Percentiles rank a stretch among this genome's conserved stretches.
Evolutionary conservation across 1,140 invertebrate species (phyloP).

Genomic region (Lepidotrigona ventralis): DNA sequence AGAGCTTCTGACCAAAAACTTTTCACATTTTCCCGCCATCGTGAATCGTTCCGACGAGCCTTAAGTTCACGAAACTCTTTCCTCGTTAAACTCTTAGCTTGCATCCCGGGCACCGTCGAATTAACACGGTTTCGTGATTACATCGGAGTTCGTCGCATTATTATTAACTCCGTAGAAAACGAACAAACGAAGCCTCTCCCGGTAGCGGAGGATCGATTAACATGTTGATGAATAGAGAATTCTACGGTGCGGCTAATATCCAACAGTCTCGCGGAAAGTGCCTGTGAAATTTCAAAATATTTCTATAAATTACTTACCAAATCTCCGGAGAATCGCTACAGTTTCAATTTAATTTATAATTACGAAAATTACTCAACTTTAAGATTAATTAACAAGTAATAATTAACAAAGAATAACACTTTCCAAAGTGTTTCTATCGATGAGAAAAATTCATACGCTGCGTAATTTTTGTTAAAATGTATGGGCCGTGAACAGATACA

Average conservation of each 20-base stretch:
- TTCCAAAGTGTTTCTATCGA: too few relatives aligned
- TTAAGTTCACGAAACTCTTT: constrained; percentile 48
- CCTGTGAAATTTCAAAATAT: background rate
- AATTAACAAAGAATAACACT: too few relatives aligned
- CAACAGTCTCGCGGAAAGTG: background rate
- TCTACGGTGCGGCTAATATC: background rate
- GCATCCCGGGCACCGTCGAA: constrained; percentile 42
- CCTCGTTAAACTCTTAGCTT: constrained; percentile 55
- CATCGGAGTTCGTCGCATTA: constrained; percentile 54
- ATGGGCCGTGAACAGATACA: too few relatives aligned
- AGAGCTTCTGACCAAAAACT: constrained; percentile 50
- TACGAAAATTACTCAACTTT: too few relatives aligned
- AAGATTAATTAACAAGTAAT: too few relatives aligned
- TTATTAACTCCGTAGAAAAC: constrained; percentile 50
- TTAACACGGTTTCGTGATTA: constrained; percentile 62
- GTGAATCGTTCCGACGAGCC: constrained; percentile 43
- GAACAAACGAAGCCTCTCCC: constrained; percentile 14
- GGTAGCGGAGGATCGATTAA: constrained; percentile 39
- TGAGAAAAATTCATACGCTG: too few relatives aligned
- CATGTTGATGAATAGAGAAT: constrained; percentile 39
- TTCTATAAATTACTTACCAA: background rate
- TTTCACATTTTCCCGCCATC: constrained; percentile 59
- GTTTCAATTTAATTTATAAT: too few relatives aligned
- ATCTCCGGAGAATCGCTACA: too few relatives aligned
- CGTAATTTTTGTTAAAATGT: too few relatives aligned